Base-by-base conservation (phyloP, 2,113 vertebrate genomes). In the Periophthalmodon schlosseri region DNA sequence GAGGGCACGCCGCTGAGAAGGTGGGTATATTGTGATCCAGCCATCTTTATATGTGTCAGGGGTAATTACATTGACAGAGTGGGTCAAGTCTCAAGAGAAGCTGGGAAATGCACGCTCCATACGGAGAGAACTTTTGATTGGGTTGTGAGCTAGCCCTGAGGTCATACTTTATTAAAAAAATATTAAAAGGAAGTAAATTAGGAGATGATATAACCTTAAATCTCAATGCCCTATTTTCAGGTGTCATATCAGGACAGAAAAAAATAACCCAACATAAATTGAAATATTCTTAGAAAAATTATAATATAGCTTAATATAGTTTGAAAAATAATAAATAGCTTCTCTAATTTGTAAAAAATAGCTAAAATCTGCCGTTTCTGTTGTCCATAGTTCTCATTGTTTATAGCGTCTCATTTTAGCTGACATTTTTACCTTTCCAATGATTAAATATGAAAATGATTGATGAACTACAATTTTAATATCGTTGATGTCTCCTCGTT, bases 31-130 rank as follows among this genome's bases (percentile, higher is more conserved):
- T 86, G 84, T 78, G 78, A 86, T 84, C 52, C 77, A 78, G 77
- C 78, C 76, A 73, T 84, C 82, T 86, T 89, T 87, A 80, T 88
- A 70, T 68, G 58, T 87, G 85, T 88, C 88, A 79, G 72, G n/a
- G 70, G 79, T 87, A 89, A 90, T 92, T 87, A 90, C 72, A 67
- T 75, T 83, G 82, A 77, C 86, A 80, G 79, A 90, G 73, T 77
- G 69, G 70, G 56, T 78, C 60, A 5, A 73, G 72, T 73, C 76
- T 73, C 75, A 4, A 57, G 79, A 77, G 78, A 68, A 50, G 21
- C 34, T n/a, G 28, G 34, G 23, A 77, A 11, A 16, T 63, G 16
- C 69, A 68, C 73, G 18, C 68, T 75, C 36, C 16, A 60, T 77
- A 50, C 73, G 24, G 64, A 44, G 49, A 52, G 12, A 77, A 76